Base-by-base conservation (phyloP, 1,140 invertebrate genomes). In the Pseudomyrmex pallidus region DNA sequence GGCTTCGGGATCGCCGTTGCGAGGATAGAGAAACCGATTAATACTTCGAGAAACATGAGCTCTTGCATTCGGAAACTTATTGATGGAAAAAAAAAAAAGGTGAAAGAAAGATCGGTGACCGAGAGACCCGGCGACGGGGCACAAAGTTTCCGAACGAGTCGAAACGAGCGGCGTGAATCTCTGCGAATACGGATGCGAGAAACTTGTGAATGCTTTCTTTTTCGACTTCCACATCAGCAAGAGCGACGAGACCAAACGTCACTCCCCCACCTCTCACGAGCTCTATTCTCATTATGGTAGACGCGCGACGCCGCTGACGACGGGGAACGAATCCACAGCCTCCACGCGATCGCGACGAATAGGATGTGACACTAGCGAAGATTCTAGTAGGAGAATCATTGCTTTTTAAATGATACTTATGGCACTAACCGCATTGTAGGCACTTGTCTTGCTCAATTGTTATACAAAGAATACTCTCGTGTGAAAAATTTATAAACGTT, bases 1-100 rank as follows among this genome's bases (percentile, higher is more conserved):
- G 95, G 95, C 91, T 96, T 96, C 13, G 96, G 96, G 72, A 96
- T 94, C n/a, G 95, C 95, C 62, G 90, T 89, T 10, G 88, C 90
- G 64, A 89, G 57, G 17, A 90, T 59, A 10, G 89, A 74, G 22
- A 91, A 86, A 17, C 82, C 82, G 44, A 93, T 77, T 22, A 91
- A 52, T 73, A 90, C 74, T 66, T 88, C 68, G 5, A 92, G 50
- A 8, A 86, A 78, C 64, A 90, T 86, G 64, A 89, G 54, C 35
- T 83, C 82, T 82, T 56, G 78, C 86, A 91, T 91, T 59, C 54
- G 10, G 13, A 25, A 12, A 35, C 4, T 13, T 25, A 35, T 0
- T 22, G 59, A 8, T 1, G 15, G n/a, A 25, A 62, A 48, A n/a
- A 15, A 48, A 9, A 12, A 9, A 48, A 59, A 13, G 0, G 7